Percentiles rank a stretch among this genome's conserved stretches.
Conservation (phyloP, 2,888 invertebrate genomes). For the Meteorus cinctellus region DNA sequence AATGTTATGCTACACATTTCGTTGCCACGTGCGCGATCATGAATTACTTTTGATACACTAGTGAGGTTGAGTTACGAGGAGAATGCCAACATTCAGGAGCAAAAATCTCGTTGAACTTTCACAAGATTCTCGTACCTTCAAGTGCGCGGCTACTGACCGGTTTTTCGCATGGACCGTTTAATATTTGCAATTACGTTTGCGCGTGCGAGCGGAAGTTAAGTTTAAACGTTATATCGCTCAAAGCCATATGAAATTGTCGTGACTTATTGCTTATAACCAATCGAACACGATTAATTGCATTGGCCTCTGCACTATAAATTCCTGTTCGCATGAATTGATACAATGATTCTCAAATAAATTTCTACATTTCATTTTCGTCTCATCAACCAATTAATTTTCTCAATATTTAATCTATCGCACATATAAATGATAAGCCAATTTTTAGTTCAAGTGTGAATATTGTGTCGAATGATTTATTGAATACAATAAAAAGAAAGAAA, state of each 20-base stretch:
- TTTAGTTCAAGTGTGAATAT: not conserved
- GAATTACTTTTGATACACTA: slow-evolving; percentile 12
- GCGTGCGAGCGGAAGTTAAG: slow-evolving; percentile 41
- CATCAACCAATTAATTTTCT: not conserved
- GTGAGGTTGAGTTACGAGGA: slow-evolving; percentile 27
- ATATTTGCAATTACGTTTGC: slow-evolving; percentile 46
- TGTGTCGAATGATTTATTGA: not conserved
- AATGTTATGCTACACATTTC: not conserved
- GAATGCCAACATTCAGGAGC: slow-evolving; percentile 40
- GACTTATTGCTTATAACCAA: slow-evolving; percentile 6
- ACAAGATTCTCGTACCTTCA: slow-evolving; percentile 47
- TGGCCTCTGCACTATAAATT: slow-evolving; percentile 8
- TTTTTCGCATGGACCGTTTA: slow-evolving; percentile 41
- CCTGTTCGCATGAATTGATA: not conserved
- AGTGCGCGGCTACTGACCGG: slow-evolving; percentile 52
- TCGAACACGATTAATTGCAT: slow-evolving; percentile 15
- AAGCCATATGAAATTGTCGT: slow-evolving; percentile 16
- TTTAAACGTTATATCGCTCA: slow-evolving; percentile 23
- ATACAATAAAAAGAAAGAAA: not conserved
- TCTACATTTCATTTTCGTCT: not conserved
- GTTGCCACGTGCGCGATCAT: slow-evolving; percentile 30
- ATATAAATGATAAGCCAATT: not conserved
- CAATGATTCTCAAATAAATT: not conserved
- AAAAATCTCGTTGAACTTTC: slow-evolving; percentile 54
- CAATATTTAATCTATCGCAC: not conserved